These are phyloP conservation scores for Stichodactyla mertensii DNA, from an alignment of 64 coral and sea anemone genomes.

Conservation along the genomic window DNA sequence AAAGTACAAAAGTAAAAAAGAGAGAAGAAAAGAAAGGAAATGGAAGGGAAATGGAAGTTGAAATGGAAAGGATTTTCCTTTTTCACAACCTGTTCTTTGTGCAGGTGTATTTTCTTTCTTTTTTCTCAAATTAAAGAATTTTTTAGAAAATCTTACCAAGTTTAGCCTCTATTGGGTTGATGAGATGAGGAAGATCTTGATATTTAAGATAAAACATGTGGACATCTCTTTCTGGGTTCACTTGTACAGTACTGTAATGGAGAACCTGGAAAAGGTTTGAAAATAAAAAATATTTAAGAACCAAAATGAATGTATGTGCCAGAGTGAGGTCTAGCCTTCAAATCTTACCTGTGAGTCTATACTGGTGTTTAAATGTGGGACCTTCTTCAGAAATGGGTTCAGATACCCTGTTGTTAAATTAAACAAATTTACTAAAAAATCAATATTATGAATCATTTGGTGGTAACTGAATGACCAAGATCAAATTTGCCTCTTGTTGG, in stretches of 20 bases:
- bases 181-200: conserved; percentile 87
- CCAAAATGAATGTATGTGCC: background rate
- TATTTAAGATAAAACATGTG: conserved; percentile 40
- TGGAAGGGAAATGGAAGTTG: too few relatives aligned
- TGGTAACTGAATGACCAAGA: too few relatives aligned
- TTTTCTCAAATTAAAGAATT: background rate
- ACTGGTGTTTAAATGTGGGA: conserved; percentile 75
- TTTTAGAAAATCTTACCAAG: conserved; percentile 45
- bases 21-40: too few relatives aligned
- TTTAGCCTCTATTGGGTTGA: conserved; percentile 94
- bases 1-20: too few relatives aligned
- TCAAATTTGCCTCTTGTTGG: too few relatives aligned
- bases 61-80: too few relatives aligned
- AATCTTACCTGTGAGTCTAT: conserved; percentile 78
- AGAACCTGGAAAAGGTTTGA: conserved; percentile 48
- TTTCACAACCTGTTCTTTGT: background rate
- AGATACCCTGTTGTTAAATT: conserved; percentile 58
- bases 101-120: background rate
- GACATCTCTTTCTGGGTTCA: conserved; percentile 53
- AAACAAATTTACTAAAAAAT: background rate
- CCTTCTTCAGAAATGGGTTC: conserved; percentile 71
- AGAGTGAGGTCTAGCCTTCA: too few relatives aligned
- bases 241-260: conserved; percentile 72
- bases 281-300: background rate
- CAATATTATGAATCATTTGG: too few relatives aligned